These are phyloP conservation scores for Smutsia gigantea DNA, from an alignment of 2,797 vertebrate genomes.

Conservation along the genomic window DNA sequence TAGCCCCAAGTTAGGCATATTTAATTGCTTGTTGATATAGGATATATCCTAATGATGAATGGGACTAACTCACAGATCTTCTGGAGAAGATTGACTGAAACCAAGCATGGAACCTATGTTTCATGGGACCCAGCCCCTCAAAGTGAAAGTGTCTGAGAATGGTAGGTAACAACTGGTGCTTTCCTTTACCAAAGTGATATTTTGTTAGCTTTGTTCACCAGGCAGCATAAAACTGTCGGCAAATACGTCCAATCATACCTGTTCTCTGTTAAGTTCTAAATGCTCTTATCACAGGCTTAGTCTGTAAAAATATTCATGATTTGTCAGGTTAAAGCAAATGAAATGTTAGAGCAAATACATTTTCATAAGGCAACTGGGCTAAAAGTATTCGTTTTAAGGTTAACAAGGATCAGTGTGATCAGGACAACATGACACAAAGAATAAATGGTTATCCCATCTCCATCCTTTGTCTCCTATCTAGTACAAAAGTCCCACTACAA, in stretches of 20 bases:
- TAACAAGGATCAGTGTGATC: slow-evolving; percentile 24
- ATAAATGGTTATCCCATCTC: background rate
- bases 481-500: background rate
- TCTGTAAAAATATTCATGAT: slow-evolving; percentile 66
- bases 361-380: slow-evolving; percentile 21
- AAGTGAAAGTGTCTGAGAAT: slow-evolving; percentile 41
- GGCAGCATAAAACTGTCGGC: slow-evolving; percentile 31
- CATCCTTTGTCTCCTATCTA: background rate
- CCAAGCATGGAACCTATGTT: slow-evolving; percentile 30
- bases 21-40: slow-evolving; percentile 16
- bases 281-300: slow-evolving; percentile 67
- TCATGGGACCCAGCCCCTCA: background rate
- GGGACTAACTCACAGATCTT: background rate
- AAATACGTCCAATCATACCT: slow-evolving; percentile 35
- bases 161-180: background rate
- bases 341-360: slow-evolving; percentile 64
- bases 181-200: slow-evolving; percentile 44
- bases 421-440: background rate
- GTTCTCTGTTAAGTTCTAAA: slow-evolving; percentile 68
- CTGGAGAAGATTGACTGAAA: slow-evolving; percentile 45
- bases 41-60: slow-evolving; percentile 35
- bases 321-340: slow-evolving; percentile 60
- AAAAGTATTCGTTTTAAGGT: slow-evolving; percentile 43
- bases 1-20: background rate
- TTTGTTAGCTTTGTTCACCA: slow-evolving; percentile 52